Conservation (phyloP, 2,113 vertebrate genomes). For the Pithys albifrons region DNA sequence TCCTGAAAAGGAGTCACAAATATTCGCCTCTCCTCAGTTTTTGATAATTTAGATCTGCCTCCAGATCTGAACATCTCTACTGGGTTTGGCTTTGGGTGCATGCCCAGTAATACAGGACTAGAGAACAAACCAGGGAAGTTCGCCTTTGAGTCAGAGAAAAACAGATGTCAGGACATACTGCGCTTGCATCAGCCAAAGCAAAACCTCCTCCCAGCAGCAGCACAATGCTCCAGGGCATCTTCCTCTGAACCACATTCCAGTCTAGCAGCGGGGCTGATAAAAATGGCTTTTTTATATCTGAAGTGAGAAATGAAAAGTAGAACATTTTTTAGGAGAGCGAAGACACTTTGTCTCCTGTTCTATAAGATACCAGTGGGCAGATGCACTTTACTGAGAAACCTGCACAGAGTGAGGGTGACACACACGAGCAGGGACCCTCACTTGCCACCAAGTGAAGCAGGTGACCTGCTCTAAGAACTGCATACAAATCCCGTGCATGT, state of each 20-base stretch:
- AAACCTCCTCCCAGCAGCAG: slow-evolving; percentile 97
- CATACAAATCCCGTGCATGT: neutral
- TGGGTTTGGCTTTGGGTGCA: slow-evolving; percentile 32
- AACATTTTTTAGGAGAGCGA: neutral
- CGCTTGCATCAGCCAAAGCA: slow-evolving; percentile 92
- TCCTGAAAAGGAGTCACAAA: neutral
- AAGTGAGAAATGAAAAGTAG: slow-evolving; percentile 53
- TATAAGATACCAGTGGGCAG: neutral
- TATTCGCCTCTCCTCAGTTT: neutral
- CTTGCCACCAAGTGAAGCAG: neutral
- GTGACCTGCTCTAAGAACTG: neutral
- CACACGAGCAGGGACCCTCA: neutral
- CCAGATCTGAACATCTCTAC: neutral
- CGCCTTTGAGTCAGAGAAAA: neutral
- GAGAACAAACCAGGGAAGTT: slow-evolving; percentile 30
- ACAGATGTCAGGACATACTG: slow-evolving; percentile 77
- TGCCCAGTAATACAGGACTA: slow-evolving; percentile 34
- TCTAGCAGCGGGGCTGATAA: slow-evolving; percentile 80
- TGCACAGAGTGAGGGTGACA: neutral
- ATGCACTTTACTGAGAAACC: neutral
- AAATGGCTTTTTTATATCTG: slow-evolving; percentile 70
- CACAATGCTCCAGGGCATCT: slow-evolving; percentile 93
- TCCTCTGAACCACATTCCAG: slow-evolving; percentile 89
- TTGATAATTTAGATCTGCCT: slow-evolving; percentile 1
- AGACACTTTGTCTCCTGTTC: neutral